Conservation (phyloP, 2,797 vertebrate species). For the Hephaestus fuliginosus region DNA sequence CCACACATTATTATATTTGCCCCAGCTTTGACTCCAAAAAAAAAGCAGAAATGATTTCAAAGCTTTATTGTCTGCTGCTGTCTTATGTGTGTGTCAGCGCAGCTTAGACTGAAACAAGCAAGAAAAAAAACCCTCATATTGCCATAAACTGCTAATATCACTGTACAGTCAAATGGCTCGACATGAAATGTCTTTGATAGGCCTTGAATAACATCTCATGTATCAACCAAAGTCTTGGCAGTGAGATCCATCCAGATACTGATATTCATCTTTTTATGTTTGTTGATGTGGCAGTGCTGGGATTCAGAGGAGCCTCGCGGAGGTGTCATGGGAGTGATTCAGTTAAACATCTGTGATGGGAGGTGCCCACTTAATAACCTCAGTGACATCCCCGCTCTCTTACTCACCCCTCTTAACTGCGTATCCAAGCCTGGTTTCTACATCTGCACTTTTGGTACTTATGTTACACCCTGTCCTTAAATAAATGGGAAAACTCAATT, state of each 20-base stretch:
- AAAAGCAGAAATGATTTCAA: constrained; percentile 65
- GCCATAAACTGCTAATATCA: constrained; percentile 44
- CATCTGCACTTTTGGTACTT: not conserved
- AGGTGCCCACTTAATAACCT: constrained; percentile 65
- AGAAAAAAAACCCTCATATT: constrained; percentile 36
- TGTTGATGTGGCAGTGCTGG: constrained; percentile 57
- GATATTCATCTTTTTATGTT: constrained; percentile 53
- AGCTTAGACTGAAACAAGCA: constrained; percentile 61
- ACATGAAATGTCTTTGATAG: constrained; percentile 32
- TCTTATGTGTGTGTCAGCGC: constrained; percentile 63
- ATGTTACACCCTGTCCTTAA: constrained; percentile 3
- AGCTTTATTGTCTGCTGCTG: constrained; percentile 68
- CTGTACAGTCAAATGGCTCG: constrained; percentile 21
- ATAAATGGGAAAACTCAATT: constrained; percentile 1
- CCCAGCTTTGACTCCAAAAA: constrained; percentile 63
- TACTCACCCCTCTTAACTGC: constrained; percentile 18
- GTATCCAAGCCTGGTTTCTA: constrained; percentile 23
- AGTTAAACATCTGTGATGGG: constrained; percentile 70
- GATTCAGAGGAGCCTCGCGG: constrained; percentile 40
- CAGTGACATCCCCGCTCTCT: constrained; percentile 45
- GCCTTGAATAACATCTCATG: constrained; percentile 46
- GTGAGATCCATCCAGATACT: constrained; percentile 24
- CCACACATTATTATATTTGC: constrained; percentile 74
- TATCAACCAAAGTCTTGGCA: constrained; percentile 42
- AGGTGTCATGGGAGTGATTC: constrained; percentile 67